A percentile compares a stretch with the other conserved stretches of the same genome.
phyloP scores from a whole-genome alignment of 2,888 invertebrate genomes.

The Drosophila algonquin region DNA sequence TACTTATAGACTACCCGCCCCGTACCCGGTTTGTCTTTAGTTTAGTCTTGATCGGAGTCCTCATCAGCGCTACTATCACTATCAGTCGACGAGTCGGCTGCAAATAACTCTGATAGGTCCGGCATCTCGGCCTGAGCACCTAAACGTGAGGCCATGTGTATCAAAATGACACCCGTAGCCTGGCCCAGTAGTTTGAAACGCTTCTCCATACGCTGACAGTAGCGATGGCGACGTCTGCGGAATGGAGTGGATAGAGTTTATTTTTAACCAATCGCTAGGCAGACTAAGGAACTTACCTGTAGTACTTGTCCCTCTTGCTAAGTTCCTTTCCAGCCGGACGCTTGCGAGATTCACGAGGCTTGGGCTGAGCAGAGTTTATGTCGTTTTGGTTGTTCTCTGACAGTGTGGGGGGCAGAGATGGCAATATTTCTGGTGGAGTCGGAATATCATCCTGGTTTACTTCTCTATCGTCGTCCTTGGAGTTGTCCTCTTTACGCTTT shows the following conservation, averaged over 20 bases:
- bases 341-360: not conserved
- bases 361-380: not conserved
- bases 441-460: no score
- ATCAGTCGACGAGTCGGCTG: not conserved
- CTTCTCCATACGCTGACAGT: conserved; percentile 77
- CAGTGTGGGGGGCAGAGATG: no score
- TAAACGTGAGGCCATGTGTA: conserved; percentile 69
- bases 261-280: not conserved
- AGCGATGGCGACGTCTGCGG: conserved; percentile 75
- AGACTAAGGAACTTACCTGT: conserved; percentile 37
- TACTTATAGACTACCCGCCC: not conserved
- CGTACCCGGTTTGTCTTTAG: not conserved
- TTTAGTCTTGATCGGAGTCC: not conserved
- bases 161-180: conserved; percentile 75
- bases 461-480: no score
- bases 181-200: conserved; percentile 74
- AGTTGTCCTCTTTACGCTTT: no score
- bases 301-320: conserved; percentile 76
- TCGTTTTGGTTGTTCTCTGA: not conserved
- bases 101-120: conserved; percentile 10
- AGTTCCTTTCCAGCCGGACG: conserved; percentile 29
- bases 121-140: conserved; percentile 60
- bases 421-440: no score
- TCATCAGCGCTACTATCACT: conserved; percentile 8
- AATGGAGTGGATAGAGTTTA: not conserved